These are phyloP conservation scores for Rapana venosa DNA, from an alignment of 2,888 invertebrate species.

Conservation along the genomic window DNA sequence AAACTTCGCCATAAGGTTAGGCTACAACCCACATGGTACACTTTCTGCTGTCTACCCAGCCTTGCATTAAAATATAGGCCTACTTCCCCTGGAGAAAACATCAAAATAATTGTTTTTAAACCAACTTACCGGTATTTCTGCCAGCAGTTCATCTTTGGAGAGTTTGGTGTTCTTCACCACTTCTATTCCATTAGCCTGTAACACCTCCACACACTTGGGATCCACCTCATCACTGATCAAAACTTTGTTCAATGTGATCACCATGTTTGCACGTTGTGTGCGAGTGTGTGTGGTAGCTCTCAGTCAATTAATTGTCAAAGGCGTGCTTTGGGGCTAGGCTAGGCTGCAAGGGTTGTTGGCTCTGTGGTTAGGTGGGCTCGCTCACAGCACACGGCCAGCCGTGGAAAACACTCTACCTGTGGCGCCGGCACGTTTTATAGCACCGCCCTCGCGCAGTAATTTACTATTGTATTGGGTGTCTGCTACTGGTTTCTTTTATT, in stretches of 20 bases:
- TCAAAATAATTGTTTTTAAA: not conserved
- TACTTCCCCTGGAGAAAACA: too few species aligned
- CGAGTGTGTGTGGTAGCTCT: too few species aligned
- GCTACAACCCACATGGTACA: too few species aligned
- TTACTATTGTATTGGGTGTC: not conserved
- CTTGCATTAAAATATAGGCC: too few species aligned
- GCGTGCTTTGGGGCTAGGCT: too few species aligned
- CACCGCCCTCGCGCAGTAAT: not conserved
- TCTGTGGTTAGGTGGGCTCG: not conserved
- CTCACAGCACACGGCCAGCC: not conserved
- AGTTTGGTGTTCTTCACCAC: constrained; percentile 88
- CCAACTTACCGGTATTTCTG: constrained; percentile 88
- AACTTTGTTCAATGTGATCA: constrained; percentile 80
- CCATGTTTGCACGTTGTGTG: constrained; percentile 57
- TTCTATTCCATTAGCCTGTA: constrained; percentile 87
- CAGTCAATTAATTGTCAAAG: too few species aligned
- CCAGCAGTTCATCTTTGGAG: constrained; percentile 84
- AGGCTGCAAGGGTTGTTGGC: too few species aligned
- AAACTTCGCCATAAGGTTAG: too few species aligned
- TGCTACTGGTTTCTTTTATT: not conserved
- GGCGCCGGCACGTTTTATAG: not conserved
- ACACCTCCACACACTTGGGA: constrained; percentile 88
- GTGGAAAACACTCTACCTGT: not conserved
- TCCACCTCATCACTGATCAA: constrained; percentile 96
- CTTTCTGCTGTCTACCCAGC: too few species aligned